Percentiles rank a stretch among this genome's conserved stretches.
These are phyloP conservation scores for Trichoplusia ni DNA, from an alignment of 1,140 invertebrate species.

Conservation along the genomic window DNA sequence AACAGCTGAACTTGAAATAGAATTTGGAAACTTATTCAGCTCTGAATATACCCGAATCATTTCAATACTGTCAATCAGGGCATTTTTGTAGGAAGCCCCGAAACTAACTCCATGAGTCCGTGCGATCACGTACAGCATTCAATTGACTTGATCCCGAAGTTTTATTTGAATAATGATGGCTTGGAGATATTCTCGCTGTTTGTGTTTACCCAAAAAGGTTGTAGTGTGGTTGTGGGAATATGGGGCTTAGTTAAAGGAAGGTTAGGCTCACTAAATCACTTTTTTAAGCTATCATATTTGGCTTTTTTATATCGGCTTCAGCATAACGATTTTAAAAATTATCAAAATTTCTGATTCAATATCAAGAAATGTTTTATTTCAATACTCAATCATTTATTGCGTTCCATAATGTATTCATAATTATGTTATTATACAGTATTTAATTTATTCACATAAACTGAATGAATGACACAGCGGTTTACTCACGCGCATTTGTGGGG, in stretches of 20 bases:
- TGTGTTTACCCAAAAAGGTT: not conserved
- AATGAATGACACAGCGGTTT: too few species aligned
- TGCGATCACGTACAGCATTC: slow-evolving; percentile 19
- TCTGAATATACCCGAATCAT: not conserved
- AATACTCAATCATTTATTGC: too few species aligned
- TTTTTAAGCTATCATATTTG: too few species aligned
- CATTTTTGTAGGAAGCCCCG: not conserved
- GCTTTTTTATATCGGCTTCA: too few species aligned
- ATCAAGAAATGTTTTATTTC: too few species aligned
- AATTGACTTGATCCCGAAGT: slow-evolving; percentile 21
- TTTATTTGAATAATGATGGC: slow-evolving; percentile 34
- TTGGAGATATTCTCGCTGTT: not conserved
- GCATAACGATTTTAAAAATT: too few species aligned
- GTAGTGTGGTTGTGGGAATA: not conserved
- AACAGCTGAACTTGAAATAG: not conserved
- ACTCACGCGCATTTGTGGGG: too few species aligned
- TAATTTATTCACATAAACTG: too few species aligned
- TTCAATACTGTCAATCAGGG: slow-evolving; percentile 30
- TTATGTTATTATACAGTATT: too few species aligned
- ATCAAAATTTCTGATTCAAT: too few species aligned
- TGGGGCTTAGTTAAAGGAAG: not conserved
- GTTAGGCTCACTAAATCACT: too few species aligned
- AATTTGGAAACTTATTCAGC: not conserved
- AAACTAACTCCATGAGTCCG: not conserved
- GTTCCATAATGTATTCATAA: too few species aligned